phyloP scores from a whole-genome alignment of 1,140 invertebrate species.

The Chironomus tepperi region DNA sequence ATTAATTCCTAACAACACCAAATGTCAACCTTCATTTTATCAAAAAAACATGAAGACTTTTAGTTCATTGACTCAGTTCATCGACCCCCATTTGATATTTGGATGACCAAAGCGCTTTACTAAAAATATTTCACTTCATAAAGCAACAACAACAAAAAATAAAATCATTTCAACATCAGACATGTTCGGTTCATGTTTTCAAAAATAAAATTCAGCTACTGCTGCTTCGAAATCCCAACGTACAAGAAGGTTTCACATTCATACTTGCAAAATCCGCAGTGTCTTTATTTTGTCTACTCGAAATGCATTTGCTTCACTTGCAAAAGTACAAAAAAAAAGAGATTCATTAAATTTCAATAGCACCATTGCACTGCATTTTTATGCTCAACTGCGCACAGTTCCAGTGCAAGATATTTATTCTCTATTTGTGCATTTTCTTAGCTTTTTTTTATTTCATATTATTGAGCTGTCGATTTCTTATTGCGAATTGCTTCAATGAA shows the following conservation, averaged over 20 bases:
- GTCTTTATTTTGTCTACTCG: not conserved
- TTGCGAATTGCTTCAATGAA: slow-evolving; percentile 21
- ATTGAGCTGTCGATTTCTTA: slow-evolving; percentile 18
- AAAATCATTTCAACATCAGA: not conserved
- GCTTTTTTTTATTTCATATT: not conserved
- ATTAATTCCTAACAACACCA: too few relatives aligned
- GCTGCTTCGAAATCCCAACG: too few relatives aligned
- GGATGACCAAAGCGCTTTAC: too few relatives aligned
- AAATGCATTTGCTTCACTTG: slow-evolving; percentile 2
- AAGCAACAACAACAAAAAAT: too few relatives aligned
- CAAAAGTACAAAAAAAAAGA: not conserved
- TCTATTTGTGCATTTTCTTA: not conserved
- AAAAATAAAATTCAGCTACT: not conserved
- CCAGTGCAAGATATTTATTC: not conserved
- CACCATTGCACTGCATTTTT: not conserved
- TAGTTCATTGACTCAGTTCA: too few relatives aligned
- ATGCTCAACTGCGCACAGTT: slow-evolving; percentile 6
- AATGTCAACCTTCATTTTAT: too few relatives aligned
- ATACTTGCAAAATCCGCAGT: not conserved
- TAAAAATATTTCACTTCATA: too few relatives aligned
- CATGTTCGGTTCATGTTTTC: not conserved
- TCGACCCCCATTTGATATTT: too few relatives aligned
- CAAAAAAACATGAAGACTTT: too few relatives aligned
- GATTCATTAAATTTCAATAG: slow-evolving; percentile 10
- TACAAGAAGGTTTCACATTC: too few relatives aligned